Evolutionary conservation across 2,113 vertebrate genomes (phyloP), one percentile per base, ranked within the genome.

Genomic region (Dinomys branickii): DNA sequence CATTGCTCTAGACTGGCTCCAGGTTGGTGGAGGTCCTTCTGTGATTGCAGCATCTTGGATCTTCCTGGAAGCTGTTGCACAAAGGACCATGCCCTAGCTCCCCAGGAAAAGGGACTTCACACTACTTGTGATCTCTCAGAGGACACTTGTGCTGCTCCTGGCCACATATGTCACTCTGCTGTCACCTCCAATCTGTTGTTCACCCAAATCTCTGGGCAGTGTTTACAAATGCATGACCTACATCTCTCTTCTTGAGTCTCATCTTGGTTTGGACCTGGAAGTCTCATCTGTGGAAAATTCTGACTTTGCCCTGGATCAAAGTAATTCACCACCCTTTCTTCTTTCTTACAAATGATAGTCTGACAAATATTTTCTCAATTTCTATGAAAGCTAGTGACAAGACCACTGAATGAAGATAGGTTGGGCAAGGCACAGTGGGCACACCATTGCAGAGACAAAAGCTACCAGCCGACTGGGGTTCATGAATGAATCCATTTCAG

Each of bases 241-340:
- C 3, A 65, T 44, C n/a, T 88, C 22, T 7, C 11, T 47, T 78
- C 26, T 88, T 83, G 30, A 24, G 81, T 44, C 35, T 86, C 71
- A 77, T 19, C 12, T 65, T 81, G 61, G 22, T 65, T 85, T 91
- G 44, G 11, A 24, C 7, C 44, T 35, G 7, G 65, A 87, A 90
- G 75, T 63, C 52, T 52, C 44, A 44, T 33, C 81, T 85, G 24
- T 63, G 90, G 56, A 77, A 20, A 14, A 84, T 44, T 9, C 87
- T 96, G 58, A 92, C 77, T 80, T 94, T 85, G 90, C 33, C 44
- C 69, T 30, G 19, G 69, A 9, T 92, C 38, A 82, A 78, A 13
- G 67, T 41, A 94, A 38, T 65, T 82, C 20, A 19, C 8, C 20
- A 19, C 8, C 11, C 2, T 87, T 54, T 89, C 47, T 61, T 84